A percentile compares a stretch with the other conserved stretches of the same genome.
Conservation (phyloP, 2,113 vertebrate genomes). For the Nothoprocta pentlandii region DNA sequence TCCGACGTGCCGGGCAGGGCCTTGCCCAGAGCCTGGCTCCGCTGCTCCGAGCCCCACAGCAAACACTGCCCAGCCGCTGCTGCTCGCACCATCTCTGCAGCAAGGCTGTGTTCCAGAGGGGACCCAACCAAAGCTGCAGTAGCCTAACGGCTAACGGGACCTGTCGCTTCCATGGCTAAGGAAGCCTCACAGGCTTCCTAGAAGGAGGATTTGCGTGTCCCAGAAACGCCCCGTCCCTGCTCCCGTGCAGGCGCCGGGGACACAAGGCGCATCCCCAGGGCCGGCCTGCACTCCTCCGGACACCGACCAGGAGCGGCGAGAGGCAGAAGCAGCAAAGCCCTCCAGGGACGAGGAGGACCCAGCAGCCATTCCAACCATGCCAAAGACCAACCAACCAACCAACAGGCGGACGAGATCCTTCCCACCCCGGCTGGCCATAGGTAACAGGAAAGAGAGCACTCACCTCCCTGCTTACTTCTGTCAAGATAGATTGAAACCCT, state of each 20-base stretch:
- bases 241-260: not conserved
- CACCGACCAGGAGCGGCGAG: not conserved
- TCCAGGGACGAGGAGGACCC: not conserved
- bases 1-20: not conserved
- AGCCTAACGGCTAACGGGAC: not conserved
- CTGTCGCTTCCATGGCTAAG: not conserved
- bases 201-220: not conserved
- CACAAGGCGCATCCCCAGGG: rapidly evolving
- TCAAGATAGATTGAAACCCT: slow-evolving; percentile 94
- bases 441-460: slow-evolving; percentile 75
- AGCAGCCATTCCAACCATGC: not conserved
- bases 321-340: not conserved
- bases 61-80: not conserved
- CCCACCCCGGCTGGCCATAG: slow-evolving; percentile 8
- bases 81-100: not conserved
- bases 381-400: not conserved
- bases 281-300: not conserved
- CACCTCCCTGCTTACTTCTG: slow-evolving; percentile 94
- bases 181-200: not conserved
- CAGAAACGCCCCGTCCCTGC: not conserved
- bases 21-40: not conserved
- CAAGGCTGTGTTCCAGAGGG: rapidly evolving
- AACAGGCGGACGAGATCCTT: not conserved
- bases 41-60: not conserved
- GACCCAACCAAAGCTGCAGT: not conserved